Base-by-base conservation (phyloP, 2,113 vertebrate species). In the Mola mola region DNA sequence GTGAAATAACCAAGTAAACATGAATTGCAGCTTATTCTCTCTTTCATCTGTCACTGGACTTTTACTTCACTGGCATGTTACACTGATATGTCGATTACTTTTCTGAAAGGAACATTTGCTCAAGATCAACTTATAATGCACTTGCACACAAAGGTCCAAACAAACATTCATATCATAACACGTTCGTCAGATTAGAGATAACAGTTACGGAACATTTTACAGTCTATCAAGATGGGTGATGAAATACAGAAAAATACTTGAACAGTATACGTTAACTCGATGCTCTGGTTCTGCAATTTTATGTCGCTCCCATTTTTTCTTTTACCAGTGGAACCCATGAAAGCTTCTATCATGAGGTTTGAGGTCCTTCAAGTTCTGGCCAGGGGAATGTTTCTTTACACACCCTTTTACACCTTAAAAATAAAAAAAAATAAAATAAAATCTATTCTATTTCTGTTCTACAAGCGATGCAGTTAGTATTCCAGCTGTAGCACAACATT, bases 191-290 rank as follows among this genome's bases (percentile, higher is more conserved):
- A 50, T 64, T 34, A 78, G 38, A 46, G 31, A 34, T 36, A 5
- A 21, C 16, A 75, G 49, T 57, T 40, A 61, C 43, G 64, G 36
- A 61, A 51, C 43, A 69, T 34, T 56, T 62, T 24, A 66, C 61
- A 59, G 60, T 24, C 22, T 40, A 57, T 68, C 57, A 51, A 16
- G 37, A 29, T 9, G 8, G 55, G n/a, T 81, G 74, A 81, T 76
- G 67, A 86, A 78, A 81, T 38, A 46, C 0, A 21, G 36, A 56
- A 64, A 48, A 80, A 75, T 24, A 21, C 16, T 67, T 11, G 59
- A 63, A 29, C 16, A 7, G 15, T 43, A 28, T 43, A 17, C 17
- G 17, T 60, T 33, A 52, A 41, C 15, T 44, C 28, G 8, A 33
- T 26, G 29, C 28, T 43, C 34, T 48, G 19, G 47, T 34, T 72